Conservation (phyloP, 2,113 vertebrate genomes). For the Mellivora capensis region DNA sequence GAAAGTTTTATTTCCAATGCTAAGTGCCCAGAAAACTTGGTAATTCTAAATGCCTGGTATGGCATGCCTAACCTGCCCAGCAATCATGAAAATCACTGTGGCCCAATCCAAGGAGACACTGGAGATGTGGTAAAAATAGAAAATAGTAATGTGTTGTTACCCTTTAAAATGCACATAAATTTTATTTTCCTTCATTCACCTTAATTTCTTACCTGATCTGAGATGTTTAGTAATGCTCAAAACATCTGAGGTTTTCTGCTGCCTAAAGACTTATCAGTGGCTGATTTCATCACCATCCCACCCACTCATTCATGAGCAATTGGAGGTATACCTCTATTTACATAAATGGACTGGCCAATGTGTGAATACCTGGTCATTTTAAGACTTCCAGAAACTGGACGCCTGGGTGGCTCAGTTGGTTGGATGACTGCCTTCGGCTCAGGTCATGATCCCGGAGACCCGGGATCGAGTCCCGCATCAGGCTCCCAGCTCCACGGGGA, state of each 20-base stretch:
- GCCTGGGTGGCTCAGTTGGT: no score
- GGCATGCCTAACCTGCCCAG: no score
- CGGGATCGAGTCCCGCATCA: no score
- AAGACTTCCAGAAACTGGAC: not conserved
- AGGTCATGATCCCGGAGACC: no score
- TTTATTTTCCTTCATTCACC: not conserved
- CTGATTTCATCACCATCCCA: not conserved
- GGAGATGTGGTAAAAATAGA: not conserved
- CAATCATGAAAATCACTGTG: not conserved
- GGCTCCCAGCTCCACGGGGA: no score
- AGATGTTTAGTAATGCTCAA: not conserved
- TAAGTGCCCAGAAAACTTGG: not conserved
- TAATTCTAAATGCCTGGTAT: not conserved
- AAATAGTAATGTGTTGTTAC: not conserved
- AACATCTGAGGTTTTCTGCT: not conserved
- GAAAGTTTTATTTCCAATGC: not conserved
- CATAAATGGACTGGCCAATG: not conserved
- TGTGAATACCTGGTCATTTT: not conserved
- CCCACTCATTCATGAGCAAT: not conserved
- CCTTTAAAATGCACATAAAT: not conserved
- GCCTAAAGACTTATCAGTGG: not conserved
- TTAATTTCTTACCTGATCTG: not conserved
- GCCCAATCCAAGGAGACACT: not conserved
- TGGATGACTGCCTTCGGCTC: no score
- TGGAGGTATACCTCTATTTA: not conserved